Evolutionary conservation across 2,797 vertebrate species (phyloP), one percentile per base, ranked within the genome.

Genomic region (Pipistrellus pipistrellus): DNA sequence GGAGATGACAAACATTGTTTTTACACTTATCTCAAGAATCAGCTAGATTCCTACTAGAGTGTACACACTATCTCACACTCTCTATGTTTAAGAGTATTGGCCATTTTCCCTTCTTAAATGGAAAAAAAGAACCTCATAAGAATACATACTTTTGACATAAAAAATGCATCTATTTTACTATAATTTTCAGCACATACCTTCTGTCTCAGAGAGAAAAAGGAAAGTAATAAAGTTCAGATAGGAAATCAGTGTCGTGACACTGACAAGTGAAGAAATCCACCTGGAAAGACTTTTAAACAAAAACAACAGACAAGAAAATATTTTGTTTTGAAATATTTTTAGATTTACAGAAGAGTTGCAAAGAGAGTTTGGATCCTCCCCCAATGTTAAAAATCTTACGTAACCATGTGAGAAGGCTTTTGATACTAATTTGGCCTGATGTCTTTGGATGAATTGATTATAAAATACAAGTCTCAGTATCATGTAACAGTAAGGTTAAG

Each of bases 181-280:
- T 44, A 71, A 71, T 84, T 30, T 92, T 87, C 85, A 78, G 48
- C 30, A 88, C 15, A 32, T 76, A 20, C 4, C 57, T 88, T 64
- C 91, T 90, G 30, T 90, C 55, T 72, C 35, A 35, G 27, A 51
- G 68, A 87, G 53, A 30, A 27, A 78, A 38, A n/a, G 4, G 15
- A 51, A 32, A 55, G 20, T 86, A 75, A 76, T 51, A 64, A 81
- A 80, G 44, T 48, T 81, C 21, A 92, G 23, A 51, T 2, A 68
- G 76, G 78, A 93, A 75, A 80, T 82, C 6, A 71, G 55, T 62
- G 4, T 75, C 41, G 88, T 94, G 68, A 85, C 6, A 76, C 15
- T 71, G n/a, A 85, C 66, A 69, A 55, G 78, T 64, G 73, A 84
- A 77, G 25, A 68, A 82, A 89, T 85, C 68, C 11, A 62, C n/a